A percentile compares a stretch with the other conserved stretches of the same genome.
phyloP scores from a whole-genome alignment of 2,888 invertebrate species.

The Adelphocoris suturalis region DNA sequence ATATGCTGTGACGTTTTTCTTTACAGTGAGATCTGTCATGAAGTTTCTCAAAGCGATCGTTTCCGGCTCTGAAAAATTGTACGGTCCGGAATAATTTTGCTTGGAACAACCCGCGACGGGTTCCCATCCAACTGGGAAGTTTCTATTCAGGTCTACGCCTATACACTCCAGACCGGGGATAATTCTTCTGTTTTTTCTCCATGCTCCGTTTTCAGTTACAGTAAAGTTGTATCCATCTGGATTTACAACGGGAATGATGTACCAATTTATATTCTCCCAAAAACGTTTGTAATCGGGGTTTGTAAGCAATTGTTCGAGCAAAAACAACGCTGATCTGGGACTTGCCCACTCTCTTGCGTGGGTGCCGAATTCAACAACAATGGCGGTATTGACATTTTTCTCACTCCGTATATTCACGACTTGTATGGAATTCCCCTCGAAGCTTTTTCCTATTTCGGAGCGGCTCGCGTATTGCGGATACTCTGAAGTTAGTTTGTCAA shows the following conservation, averaged over 20 bases:
- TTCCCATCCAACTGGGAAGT: conserved; percentile 28
- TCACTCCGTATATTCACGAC: neutral
- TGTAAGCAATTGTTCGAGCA: neutral
- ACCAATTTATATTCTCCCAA: neutral
- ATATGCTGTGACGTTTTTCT: neutral
- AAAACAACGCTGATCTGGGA: neutral
- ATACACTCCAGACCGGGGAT: neutral
- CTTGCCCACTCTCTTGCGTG: conserved; percentile 59
- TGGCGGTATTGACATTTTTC: neutral
- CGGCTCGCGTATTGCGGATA: neutral
- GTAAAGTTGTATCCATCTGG: conserved; percentile 39
- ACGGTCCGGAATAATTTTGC: neutral
- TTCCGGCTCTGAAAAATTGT: conserved; percentile 12
- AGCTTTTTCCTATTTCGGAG: conserved; percentile 4
- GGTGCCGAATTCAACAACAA: conserved; percentile 25
- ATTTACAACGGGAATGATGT: conserved; percentile 37
- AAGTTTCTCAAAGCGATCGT: conserved; percentile 5
- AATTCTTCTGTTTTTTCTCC: conserved; percentile 17
- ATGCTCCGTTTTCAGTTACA: neutral
- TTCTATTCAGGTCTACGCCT: conserved; percentile 46
- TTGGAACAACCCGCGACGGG: neutral
- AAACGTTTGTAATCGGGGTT: neutral
- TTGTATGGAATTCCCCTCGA: neutral
- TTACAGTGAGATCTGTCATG: neutral
- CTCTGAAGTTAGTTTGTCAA: neutral